Base-by-base conservation (phyloP, 2,888 invertebrate genomes). In the Strigamia transsilvanica region DNA sequence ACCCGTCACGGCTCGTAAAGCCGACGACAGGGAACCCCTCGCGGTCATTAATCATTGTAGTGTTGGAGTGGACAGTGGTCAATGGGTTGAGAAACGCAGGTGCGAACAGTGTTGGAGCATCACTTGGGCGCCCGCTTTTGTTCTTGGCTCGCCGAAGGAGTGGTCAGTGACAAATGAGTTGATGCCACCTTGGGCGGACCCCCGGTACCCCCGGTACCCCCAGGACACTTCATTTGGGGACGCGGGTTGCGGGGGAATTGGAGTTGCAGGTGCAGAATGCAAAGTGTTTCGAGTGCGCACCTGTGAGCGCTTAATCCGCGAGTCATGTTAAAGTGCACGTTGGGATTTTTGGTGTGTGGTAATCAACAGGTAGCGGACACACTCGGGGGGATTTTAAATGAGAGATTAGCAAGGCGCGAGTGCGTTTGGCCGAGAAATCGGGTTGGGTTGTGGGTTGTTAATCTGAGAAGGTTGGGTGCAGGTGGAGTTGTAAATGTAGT, bases 51-150 rank as follows among this genome's bases (percentile, higher is more conserved):
- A 46, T 46, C 46, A 46, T 46, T 46, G 46, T 46, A 46, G 46
- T 46, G 46, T 46, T 46, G 46, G 46, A 46, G 46, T 46, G 46
- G 46, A 46, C 46, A 46, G 46, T 46, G 46, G 46, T 46, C 46
- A 46, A 46, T 46, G 46, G 46, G 46, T 46, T 46, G 46, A 46
- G 46, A 46, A 46, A 46, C 46, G 46, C 46, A 46, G 46, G 46
- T 46, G 46, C 46, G 46, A 46, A 46, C 46, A 46, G 46, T 46
- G 46, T 46, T 46, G 46, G 46, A 46, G 46, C 46, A 46, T 46
- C 46, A 46, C 46, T 13, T 46, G 46, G 46, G 46, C 4, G 5
- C 15, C 46, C 6, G 46, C 6, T 12, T 46, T 46, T 46, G 46
- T 46, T 46, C 46, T 46, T 46, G 46, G 46, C 6, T 46, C 46